Base-by-base conservation (phyloP, 2,113 vertebrate species). In the Amblyopsis rosae region DNA sequence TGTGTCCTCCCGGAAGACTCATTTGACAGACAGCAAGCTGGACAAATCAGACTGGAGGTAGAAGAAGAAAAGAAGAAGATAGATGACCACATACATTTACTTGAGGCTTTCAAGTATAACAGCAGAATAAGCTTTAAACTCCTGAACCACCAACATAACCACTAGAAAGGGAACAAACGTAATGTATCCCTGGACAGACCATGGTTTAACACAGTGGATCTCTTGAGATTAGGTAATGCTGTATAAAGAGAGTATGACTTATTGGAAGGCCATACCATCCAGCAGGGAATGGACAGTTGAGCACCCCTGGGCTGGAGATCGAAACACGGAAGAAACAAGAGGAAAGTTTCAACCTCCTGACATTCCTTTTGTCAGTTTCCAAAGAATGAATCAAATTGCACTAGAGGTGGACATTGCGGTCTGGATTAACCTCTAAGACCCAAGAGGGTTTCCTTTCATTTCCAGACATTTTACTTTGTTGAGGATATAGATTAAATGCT, bases 1-100 rank as follows among this genome's bases (percentile, higher is more conserved):
- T 13, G 17, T 59, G 32, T 35, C 68, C 4, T 50, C 62, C 5
- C 73, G 61, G 4, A 74, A 70, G 51, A 84, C 60, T 51, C 26
- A n/a, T 0, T 50, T 61, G 35, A 63, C 41, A 49, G 17, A 51
- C 63, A 70, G 55, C 49, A 65, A 61, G 17, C 67, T 66, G 2
- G 75, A 51, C 35, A 79, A 19, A 15, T 70, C 59, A 59, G 83
- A 79, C 1, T 77, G 59, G 19, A 70, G 70, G n/a, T 82, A 79
- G 65, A 70, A 33, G 56, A 35, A 13, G 12, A n/a, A 59, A 35
- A 17, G 3, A 35, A n/a, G 11, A 10, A 19, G 32, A 41, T 8
- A 51, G 55, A 48, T 26, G 33, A 45, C 56, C 26, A 9, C 32
- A 33, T 2, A 26, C 4, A 4, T 12, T 32, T 32, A 32, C 3